Base-by-base conservation (phyloP, 2,888 invertebrate genomes). In the Arge pagana region DNA sequence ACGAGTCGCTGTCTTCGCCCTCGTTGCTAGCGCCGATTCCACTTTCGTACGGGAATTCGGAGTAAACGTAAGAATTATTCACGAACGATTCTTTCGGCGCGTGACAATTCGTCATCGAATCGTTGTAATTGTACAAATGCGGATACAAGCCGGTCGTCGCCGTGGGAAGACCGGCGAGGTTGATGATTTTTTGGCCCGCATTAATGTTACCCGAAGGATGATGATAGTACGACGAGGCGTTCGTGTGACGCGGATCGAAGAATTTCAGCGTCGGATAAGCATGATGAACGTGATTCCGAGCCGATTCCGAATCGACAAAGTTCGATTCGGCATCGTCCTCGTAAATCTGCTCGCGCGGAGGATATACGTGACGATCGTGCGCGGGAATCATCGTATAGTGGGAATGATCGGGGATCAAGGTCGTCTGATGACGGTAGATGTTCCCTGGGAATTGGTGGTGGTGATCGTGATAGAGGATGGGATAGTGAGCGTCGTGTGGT, bases 21-120 rank as follows among this genome's bases (percentile, higher is more conserved):
- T 54, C 48, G 37, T 55, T 52, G n/a, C 56, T n/a, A n/a, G n/a
- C n/a, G n/a, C n/a, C n/a, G n/a, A n/a, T 54, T 18, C 54, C 53
- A n/a, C 56, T 59, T 57, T 58, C 60, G 49, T 67, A 67, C 23
- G 58, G 49, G 52, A 64, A 63, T 39, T 66, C 65, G 64, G 69
- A 65, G 62, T 68, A 71, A 62, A 72, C 59, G 56, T 65, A 70
- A 18, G 69, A 64, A 59, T 66, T 66, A 49, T 70, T 66, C 55
- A 66, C 71, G 56, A 70, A 60, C 10, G 41, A 33, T 56, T 64
- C 67, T 56, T 73, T 72, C 57, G 59, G 64, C 10, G 68, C 61
- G 56, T 69, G 66, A 55, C 69, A 72, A 64, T 73, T 68, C n/a
- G n/a, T n/a, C n/a, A n/a, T n/a, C n/a, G n/a, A n/a, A 50, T 72